Percentiles rank a stretch among this genome's conserved stretches.
These are phyloP conservation scores for Drosophila subobscura DNA, from an alignment of 1,140 invertebrate species.

Conservation along the genomic window DNA sequence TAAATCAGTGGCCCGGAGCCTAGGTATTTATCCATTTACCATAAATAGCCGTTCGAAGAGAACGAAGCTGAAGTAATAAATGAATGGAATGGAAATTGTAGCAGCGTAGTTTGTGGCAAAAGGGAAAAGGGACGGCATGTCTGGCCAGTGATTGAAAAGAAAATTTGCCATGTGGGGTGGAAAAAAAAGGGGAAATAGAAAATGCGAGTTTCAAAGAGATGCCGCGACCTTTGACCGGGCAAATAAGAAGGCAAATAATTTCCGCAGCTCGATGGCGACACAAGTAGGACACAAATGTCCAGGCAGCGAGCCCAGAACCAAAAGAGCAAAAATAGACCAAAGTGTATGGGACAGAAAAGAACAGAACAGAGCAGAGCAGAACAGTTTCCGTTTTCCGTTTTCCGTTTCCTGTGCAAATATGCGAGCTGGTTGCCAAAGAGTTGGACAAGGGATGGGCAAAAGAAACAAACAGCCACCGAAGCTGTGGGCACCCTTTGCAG, in stretches of 20 bases:
- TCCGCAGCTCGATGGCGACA: constrained; percentile 23
- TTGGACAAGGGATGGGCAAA: constrained; percentile 11
- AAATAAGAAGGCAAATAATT: constrained; percentile 42
- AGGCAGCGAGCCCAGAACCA: not conserved
- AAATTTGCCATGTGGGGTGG: not conserved
- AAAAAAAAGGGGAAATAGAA: constrained; percentile 8
- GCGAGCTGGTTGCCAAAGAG: not conserved
- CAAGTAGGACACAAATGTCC: constrained; percentile 1
- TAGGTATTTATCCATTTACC: constrained; percentile 13
- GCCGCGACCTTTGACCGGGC: constrained; percentile 12
- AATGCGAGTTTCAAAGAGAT: constrained; percentile 16
- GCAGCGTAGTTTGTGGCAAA: too few relatives aligned
- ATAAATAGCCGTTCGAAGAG: not conserved
- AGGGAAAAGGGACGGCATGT: too few relatives aligned
- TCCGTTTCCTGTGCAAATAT: constrained; percentile 56
- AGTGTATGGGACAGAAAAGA: not conserved
- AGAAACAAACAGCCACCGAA: too few relatives aligned
- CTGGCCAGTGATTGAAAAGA: constrained; percentile 8
- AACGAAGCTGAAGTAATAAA: constrained; percentile 6
- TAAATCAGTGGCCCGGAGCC: constrained; percentile 8
- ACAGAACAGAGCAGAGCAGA: constrained; percentile 23
- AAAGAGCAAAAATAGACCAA: not conserved
- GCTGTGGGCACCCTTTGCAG: too few relatives aligned
- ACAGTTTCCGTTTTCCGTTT: constrained; percentile 48
- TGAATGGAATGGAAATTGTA: not conserved